phyloP scores from a whole-genome alignment of 2,797 vertebrate species.

The Rhinatrema bivittatum region DNA sequence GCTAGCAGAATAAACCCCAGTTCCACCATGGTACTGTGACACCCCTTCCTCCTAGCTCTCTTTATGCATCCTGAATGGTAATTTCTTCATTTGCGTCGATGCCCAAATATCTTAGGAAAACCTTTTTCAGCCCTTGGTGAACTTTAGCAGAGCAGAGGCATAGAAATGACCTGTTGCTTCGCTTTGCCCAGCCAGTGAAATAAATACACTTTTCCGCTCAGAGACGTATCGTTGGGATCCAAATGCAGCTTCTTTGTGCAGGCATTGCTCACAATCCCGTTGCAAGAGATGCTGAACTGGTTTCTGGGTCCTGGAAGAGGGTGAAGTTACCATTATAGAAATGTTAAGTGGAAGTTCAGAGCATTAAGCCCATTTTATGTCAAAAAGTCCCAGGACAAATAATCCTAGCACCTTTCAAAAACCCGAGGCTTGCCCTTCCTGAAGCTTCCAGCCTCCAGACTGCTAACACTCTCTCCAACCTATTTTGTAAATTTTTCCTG shows the following conservation, averaged over 20 bases:
- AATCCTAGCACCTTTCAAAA: slow-evolving; percentile 52
- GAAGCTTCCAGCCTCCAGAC: slow-evolving; percentile 37
- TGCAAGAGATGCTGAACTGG: slow-evolving; percentile 33
- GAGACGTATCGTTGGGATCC: not conserved
- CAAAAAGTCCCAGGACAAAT: slow-evolving; percentile 60
- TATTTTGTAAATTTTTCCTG: slow-evolving; percentile 49
- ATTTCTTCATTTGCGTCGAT: no score
- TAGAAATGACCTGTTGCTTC: no score
- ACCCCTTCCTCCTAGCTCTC: no score
- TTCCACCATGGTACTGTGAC: no score
- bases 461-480: no score
- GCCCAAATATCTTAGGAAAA: no score
- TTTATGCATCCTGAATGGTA: no score
- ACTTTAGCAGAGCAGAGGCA: no score
- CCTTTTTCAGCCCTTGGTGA: no score
- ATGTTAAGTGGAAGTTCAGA: slow-evolving; percentile 37
- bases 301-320: slow-evolving; percentile 39
- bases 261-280: slow-evolving; percentile 15
- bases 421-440: slow-evolving; percentile 38
- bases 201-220: not conserved
- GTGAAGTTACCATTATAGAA: slow-evolving; percentile 55
- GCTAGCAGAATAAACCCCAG: no score
- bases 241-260: not conserved
- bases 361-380: slow-evolving; percentile 52
- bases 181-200: no score